Evolutionary conservation across 2,797 vertebrate genomes (phyloP), one percentile per base, ranked within the genome.

Genomic region (Tapirus indicus): DNA sequence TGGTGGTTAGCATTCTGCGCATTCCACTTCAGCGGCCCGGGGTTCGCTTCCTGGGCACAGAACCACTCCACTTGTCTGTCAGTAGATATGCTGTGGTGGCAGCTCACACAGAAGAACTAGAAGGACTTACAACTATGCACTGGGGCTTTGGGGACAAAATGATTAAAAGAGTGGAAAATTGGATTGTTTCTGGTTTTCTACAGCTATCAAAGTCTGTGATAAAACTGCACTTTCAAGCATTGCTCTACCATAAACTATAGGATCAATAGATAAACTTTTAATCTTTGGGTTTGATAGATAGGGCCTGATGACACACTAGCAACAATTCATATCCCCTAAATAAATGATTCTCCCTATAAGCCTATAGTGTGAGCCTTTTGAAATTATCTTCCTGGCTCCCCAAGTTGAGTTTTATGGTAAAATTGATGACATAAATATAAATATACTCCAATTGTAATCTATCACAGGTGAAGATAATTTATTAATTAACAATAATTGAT

Each of bases 401-500:
- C 3, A 72, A 52, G n/a, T 21, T 95, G n/a, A 83, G 4, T 90
- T 92, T 95, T 60, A 78, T 35, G 18, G 17, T 29, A 84, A n/a
- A 97, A 92, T 64, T 52, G 75, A 64, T 86, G 78, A 90, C 4
- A 7, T 44, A 21, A 18, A 18, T 72, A 95, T 96, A 69, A 97
- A 95, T 18, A 14, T 2, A 60, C 7, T 64, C 17, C 7, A 82
- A 27, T 38, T 54, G 79, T 93, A 82, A 97, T 79, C 49, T 94
- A 58, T 6, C n/a, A 84, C 66, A 38, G 27, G n/a, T 86, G 85
- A 94, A 89, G 88, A 92, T 0, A 41, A 44, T 91, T 96, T n/a
- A 85, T 54, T 87, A 38, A 88, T 69, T 97, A 88, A 93, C 89
- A 92, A 17, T 2, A 95, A 94, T 58, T 88, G 49, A 94, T 93